Conservation (phyloP, 2,797 vertebrate genomes). For the Gymnothorax javanicus region DNA sequence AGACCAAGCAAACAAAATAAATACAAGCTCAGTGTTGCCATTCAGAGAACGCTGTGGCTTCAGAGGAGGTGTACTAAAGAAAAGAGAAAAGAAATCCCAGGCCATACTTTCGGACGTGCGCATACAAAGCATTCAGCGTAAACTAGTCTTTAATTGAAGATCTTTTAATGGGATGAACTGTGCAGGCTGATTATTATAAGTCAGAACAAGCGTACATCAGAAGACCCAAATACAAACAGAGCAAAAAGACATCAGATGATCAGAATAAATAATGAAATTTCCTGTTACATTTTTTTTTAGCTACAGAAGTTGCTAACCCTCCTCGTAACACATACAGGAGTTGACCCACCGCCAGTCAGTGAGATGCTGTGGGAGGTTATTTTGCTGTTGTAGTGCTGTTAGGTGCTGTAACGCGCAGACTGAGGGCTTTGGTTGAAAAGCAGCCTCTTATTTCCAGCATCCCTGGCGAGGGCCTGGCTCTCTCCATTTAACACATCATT, state of each 20-base stretch:
- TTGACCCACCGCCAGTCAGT: not conserved
- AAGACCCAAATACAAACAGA: not conserved
- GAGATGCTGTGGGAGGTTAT: not conserved
- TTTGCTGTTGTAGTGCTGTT: not conserved
- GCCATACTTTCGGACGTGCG: not conserved
- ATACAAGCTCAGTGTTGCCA: not conserved
- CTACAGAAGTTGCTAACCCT: not conserved
- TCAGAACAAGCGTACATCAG: not conserved
- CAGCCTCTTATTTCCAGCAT: not conserved
- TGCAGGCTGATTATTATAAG: not conserved
- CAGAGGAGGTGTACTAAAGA: not conserved
- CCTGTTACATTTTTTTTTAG: not conserved
- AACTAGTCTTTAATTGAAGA: not conserved
- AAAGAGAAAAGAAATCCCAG: not conserved
- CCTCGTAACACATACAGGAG: not conserved
- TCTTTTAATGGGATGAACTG: not conserved
- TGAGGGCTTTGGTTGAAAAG: not conserved
- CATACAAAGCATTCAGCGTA: not conserved
- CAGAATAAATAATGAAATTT: not conserved
- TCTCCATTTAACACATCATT: not conserved
- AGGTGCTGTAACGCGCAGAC: not conserved
- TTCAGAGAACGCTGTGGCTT: not conserved
- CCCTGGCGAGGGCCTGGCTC: not conserved
- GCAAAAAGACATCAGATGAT: not conserved
- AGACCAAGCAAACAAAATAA: not conserved